phyloP scores from a whole-genome alignment of 92 coral and sea anemone species.

The Epizoanthus illoricatus region DNA sequence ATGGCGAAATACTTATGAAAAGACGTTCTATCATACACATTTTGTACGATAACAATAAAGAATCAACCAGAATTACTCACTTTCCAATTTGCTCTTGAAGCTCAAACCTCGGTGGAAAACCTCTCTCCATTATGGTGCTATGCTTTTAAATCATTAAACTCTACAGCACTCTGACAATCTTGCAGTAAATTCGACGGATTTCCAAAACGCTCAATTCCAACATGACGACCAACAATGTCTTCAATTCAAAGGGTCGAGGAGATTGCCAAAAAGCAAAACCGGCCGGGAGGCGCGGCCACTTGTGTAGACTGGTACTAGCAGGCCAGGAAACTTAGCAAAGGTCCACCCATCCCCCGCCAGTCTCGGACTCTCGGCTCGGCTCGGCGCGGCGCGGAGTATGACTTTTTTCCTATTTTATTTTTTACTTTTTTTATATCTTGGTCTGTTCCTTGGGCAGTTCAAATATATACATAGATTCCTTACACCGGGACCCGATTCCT shows the following conservation, averaged over 20 bases:
- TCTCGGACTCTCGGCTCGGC: too few relatives aligned
- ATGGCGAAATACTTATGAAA: constrained; percentile 26
- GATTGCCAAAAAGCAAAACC: constrained; percentile 32
- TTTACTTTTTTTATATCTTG: too few relatives aligned
- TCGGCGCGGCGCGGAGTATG: too few relatives aligned
- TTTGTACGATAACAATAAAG: constrained; percentile 17
- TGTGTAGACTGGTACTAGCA: constrained; percentile 26
- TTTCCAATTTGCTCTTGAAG: constrained; percentile 98
- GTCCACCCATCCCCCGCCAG: too few relatives aligned
- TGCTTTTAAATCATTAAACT: constrained; percentile 33
- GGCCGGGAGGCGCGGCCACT: constrained; percentile 48
- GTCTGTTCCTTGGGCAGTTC: too few relatives aligned
- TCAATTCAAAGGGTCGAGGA: background rate
- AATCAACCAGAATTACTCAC: constrained; percentile 57
- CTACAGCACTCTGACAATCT: background rate
- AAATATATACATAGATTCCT: too few relatives aligned
- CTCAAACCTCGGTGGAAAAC: constrained; percentile 96
- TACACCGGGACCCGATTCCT: too few relatives aligned
- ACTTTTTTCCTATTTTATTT: too few relatives aligned
- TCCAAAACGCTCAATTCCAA: constrained; percentile 27
- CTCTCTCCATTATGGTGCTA: constrained; percentile 76
- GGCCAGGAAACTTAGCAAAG: constrained; percentile 34
- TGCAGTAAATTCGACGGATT: constrained; percentile 23
- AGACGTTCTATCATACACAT: constrained; percentile 3
- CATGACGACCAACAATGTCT: constrained; percentile 7